Evolutionary conservation across 1,140 invertebrate species (phyloP), one percentile per base, ranked within the genome.

Genomic region (Eubasilissa regina): DNA sequence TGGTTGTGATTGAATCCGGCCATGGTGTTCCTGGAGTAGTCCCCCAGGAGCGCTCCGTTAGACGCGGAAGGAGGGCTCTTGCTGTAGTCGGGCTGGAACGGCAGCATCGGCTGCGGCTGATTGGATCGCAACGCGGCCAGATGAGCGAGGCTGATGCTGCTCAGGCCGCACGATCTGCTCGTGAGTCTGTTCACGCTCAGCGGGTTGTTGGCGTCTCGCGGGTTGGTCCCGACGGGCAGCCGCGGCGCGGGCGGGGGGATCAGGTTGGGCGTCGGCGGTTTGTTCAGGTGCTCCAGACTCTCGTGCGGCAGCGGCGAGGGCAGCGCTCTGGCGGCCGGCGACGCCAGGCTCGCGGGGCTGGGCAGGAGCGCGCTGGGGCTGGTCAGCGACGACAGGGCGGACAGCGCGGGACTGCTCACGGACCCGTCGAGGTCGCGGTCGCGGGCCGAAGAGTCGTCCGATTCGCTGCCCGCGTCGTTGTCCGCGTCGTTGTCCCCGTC

Each of bases 141-240:
- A 62, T 83, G 70, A 4, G 72, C 68, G 12, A 80, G 53, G 66
- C 56, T 83, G 13, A 83, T 44, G 43, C 47, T 78, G 73, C 76
- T 83, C 35, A 83, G 48, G 0, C 81, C 81, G 66, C 81, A 80
- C 21, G 81, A 83, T 62, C 81, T 72, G 6, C 93, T 95, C 51
- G 95, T 96, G 78, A 97, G 88, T 87, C 96, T 95, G 84, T 96
- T 96, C 45, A 97, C 95, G 87, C 95, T 96, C 25, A 97, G 89
- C 21, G 96, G 96, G 90, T 97, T 97, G 89, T 97, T 97, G 76
- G 95, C 94, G 89, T 97, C 95, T 83, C 95, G 93, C 11, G 96
- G 96, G 88, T 97, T 97, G 10, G 95, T 96, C 73, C 95, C 96
- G 48, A 97, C 95, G 17, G 96, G 95, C 86, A 95, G 93, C 53